Conservation (phyloP, 2,113 vertebrate genomes). For the Struthio camelus region DNA sequence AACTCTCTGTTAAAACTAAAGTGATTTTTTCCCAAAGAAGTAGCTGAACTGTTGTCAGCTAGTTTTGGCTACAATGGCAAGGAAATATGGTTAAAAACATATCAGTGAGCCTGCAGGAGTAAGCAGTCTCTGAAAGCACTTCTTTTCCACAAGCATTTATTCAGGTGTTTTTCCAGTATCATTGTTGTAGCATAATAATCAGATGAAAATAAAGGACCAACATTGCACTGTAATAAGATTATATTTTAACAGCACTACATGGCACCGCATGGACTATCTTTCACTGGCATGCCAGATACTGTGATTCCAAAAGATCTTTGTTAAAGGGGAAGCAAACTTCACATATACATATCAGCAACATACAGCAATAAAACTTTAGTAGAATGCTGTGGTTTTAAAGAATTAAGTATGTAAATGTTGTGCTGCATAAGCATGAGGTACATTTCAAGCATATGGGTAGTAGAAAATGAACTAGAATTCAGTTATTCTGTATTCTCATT, state of each 20-base stretch:
- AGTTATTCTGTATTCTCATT: conserved; percentile 35
- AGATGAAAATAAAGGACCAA: not conserved
- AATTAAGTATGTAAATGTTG: conserved; percentile 60
- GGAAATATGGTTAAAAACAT: not conserved
- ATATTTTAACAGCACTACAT: not conserved
- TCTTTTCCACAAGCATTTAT: not conserved
- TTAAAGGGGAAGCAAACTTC: conserved; percentile 30
- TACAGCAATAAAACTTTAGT: not conserved
- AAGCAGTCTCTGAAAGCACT: not conserved
- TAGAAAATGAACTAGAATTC: conserved; percentile 40
- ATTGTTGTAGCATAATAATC: not conserved
- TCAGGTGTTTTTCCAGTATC: not conserved
- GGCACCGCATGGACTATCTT: not conserved
- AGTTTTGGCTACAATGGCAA: not conserved
- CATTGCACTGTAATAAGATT: not conserved
- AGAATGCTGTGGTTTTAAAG: conserved; percentile 32
- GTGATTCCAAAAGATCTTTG: not conserved
- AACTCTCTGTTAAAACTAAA: not conserved
- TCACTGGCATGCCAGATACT: not conserved
- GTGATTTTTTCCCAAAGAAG: not conserved
- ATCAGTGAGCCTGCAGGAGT: not conserved
- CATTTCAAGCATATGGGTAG: conserved; percentile 36
- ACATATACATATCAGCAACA: conserved; percentile 7
- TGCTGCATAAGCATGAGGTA: conserved; percentile 51
- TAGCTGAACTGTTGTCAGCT: not conserved